These are phyloP conservation scores for Galaxias olidus DNA, from an alignment of 2,797 vertebrate species.

Conservation along the genomic window DNA sequence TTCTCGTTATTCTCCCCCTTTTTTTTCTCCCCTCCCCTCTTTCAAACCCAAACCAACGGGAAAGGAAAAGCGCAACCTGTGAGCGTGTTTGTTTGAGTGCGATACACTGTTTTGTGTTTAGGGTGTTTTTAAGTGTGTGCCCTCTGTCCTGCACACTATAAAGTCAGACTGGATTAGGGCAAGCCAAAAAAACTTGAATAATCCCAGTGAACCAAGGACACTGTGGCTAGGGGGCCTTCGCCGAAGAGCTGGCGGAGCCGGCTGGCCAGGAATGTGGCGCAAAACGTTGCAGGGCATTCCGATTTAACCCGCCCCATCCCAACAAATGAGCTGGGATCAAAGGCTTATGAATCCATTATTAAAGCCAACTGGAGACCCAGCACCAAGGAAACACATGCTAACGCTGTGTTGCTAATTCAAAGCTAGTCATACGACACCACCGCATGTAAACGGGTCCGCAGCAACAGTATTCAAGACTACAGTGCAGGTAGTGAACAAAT, in stretches of 20 bases:
- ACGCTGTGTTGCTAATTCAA: conserved; percentile 33
- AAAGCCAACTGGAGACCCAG: conserved; percentile 54
- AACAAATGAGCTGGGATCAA: conserved; percentile 56
- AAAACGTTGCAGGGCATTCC: conserved; percentile 41
- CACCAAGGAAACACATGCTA: conserved; percentile 25
- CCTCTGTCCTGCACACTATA: conserved; percentile 21
- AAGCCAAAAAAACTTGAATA: conserved; percentile 34
- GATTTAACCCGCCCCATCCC: conserved; percentile 48
- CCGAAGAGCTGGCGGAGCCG: conserved; percentile 43
- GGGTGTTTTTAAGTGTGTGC: background rate
- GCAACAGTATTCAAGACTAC: no score
- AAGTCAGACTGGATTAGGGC: conserved; percentile 34
- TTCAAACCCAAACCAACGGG: background rate
- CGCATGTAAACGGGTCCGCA: no score
- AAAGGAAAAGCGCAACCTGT: conserved; percentile 11
- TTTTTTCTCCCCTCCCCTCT: background rate
- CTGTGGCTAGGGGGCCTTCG: conserved; percentile 44
- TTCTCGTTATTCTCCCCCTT: background rate
- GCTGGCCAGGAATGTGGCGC: conserved; percentile 35
- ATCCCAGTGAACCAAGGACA: conserved; percentile 47
- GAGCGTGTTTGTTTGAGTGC: conserved; percentile 17
- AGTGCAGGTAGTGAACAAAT: no score
- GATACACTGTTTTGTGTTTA: background rate
- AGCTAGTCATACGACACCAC: conserved; percentile 7
- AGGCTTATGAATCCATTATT: conserved; percentile 50